Percentiles rank a stretch among this genome's conserved stretches.
Conservation (phyloP, 2,888 invertebrate genomes). For the Zygothrica quintamaculata region DNA sequence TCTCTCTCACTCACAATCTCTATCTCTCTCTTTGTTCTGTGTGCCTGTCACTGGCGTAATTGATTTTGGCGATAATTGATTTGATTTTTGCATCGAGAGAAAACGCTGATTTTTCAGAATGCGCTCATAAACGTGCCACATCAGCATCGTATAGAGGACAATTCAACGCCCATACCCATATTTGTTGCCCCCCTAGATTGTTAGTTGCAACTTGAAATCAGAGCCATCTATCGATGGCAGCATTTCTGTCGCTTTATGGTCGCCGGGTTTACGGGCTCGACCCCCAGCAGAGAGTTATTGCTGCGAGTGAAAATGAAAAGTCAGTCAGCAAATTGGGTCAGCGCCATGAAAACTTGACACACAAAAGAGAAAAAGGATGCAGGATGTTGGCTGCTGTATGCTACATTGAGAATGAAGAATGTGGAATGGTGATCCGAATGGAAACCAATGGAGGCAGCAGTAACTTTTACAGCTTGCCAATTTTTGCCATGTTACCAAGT, state of each 20-base stretch:
- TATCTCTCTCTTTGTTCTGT: slow-evolving; percentile 12
- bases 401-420: not conserved
- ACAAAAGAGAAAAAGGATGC: slow-evolving; percentile 47
- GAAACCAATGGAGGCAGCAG: too few relatives aligned
- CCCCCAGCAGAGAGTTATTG: slow-evolving; percentile 51
- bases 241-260: slow-evolving; percentile 37
- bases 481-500: slow-evolving; percentile 60
- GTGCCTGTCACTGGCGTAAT: slow-evolving; percentile 57
- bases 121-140: slow-evolving; percentile 64
- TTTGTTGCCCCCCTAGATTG: slow-evolving; percentile 10
- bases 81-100: slow-evolving; percentile 59
- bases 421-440: too few relatives aligned
- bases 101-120: slow-evolving; percentile 70
- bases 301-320: slow-evolving; percentile 66
- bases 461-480: slow-evolving; percentile 67
- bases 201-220: slow-evolving; percentile 18
- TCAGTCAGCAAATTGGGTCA: slow-evolving; percentile 69
- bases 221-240: slow-evolving; percentile 40
- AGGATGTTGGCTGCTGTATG: not conserved
- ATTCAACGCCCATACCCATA: slow-evolving; percentile 19
- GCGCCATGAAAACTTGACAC: slow-evolving; percentile 74
- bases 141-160: slow-evolving; percentile 54
- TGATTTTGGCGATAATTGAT: slow-evolving; percentile 75
- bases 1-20: not conserved
- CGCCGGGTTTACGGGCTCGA: slow-evolving; percentile 41